A percentile compares a stretch with the other conserved stretches of the same genome.
Evolutionary conservation across 1,140 invertebrate genomes (phyloP).

Genomic region (Macrosteles quadrilineatus): DNA sequence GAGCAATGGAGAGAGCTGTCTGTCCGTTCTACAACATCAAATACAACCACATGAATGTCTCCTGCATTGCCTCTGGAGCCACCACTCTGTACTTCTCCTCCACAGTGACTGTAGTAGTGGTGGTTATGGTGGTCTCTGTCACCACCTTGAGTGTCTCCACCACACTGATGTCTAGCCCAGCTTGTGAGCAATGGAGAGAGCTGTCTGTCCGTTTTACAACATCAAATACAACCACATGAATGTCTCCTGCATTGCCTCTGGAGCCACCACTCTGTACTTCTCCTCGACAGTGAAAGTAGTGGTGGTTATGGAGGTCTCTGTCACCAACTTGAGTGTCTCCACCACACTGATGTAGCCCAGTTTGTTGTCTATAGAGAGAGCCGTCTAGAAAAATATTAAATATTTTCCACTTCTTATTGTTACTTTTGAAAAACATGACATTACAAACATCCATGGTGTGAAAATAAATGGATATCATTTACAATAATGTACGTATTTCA

Average conservation of each 20-base stretch:
- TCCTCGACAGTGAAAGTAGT: slow-evolving; percentile 72
- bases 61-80: slow-evolving; percentile 98
- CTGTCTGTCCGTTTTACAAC: slow-evolving; percentile 91
- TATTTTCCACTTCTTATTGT: too few species aligned
- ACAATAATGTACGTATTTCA: too few species aligned
- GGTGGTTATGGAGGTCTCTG: slow-evolving; percentile 81
- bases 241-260: slow-evolving; percentile 98
- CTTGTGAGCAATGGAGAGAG: slow-evolving; percentile 92
- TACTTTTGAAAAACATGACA: too few species aligned
- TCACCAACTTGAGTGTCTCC: slow-evolving; percentile 96
- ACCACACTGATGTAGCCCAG: slow-evolving; percentile 98
- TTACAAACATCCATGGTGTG: too few species aligned
- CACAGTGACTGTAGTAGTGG: slow-evolving; percentile 61
- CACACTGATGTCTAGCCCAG: slow-evolving; percentile 94
- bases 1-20: slow-evolving; percentile 94
- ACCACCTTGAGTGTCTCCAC: slow-evolving; percentile 96
- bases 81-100: slow-evolving; percentile 97
- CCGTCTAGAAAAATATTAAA: slow-evolving; percentile 63
- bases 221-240: slow-evolving; percentile 47
- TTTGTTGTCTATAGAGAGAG: slow-evolving; percentile 92
- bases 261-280: slow-evolving; percentile 94
- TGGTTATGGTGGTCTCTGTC: slow-evolving; percentile 86
- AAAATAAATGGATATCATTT: too few species aligned
- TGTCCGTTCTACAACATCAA: slow-evolving; percentile 79
- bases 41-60: slow-evolving; percentile 63